These are phyloP conservation scores for Dinocampus coccinellae DNA, from an alignment of 2,888 invertebrate genomes.

Conservation along the genomic window DNA sequence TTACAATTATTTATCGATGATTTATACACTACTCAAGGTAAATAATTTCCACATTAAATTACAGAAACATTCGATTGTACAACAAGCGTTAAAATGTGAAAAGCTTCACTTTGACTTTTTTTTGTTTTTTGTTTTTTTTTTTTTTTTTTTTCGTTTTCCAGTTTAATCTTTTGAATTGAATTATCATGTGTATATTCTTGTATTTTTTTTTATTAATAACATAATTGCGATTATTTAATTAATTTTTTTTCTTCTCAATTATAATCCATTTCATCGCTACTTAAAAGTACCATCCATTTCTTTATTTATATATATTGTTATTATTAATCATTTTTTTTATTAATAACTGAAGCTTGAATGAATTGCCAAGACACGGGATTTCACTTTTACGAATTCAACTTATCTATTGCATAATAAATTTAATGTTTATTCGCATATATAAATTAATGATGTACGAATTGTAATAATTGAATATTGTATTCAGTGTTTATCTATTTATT, in stretches of 20 bases:
- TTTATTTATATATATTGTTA: constrained; percentile 20
- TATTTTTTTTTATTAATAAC: constrained; percentile 1
- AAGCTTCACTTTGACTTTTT: constrained; percentile 35
- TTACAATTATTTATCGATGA: constrained; percentile 45
- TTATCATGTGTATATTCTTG: neutral
- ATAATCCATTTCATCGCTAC: constrained; percentile 29
- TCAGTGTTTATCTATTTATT: no score
- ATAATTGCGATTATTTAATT: no score
- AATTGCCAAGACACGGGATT: constrained; percentile 31
- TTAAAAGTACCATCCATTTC: constrained; percentile 27
- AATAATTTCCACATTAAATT: constrained; percentile 52
- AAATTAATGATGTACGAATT: neutral
- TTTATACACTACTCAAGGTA: constrained; percentile 52
- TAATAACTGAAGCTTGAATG: constrained; percentile 30
- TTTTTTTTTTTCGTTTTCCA: neutral
- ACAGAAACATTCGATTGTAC: constrained; percentile 61
- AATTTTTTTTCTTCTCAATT: constrained; percentile 3
- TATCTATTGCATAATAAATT: neutral
- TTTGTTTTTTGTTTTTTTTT: neutral
- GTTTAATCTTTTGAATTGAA: constrained; percentile 15
- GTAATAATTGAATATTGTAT: neutral
- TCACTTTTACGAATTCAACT: neutral
- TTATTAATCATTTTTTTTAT: constrained; percentile 13
- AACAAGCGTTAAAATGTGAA: constrained; percentile 55
- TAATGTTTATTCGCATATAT: neutral